These are phyloP conservation scores for Buathra laborator DNA, from an alignment of 2,888 invertebrate species.

Conservation along the genomic window DNA sequence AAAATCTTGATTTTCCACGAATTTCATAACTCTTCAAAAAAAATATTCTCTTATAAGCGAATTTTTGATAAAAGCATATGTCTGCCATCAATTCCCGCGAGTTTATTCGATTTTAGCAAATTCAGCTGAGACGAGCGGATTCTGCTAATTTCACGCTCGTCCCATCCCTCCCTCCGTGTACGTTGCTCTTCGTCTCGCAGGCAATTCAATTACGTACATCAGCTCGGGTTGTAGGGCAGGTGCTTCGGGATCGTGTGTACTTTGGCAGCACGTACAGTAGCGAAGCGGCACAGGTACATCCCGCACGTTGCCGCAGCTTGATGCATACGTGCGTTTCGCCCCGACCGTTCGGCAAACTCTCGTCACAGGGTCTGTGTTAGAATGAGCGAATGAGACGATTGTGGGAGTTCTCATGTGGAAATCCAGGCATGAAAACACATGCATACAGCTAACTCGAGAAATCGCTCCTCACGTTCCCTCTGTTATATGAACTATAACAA, in stretches of 20 bases:
- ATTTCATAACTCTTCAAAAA: too few relatives aligned
- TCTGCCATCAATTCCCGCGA: neutral
- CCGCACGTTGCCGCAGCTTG: neutral
- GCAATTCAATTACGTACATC: conserved; percentile 61
- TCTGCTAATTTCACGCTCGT: conserved; percentile 45
- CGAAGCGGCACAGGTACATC: conserved; percentile 25
- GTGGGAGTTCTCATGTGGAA: conserved; percentile 17
- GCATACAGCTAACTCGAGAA: conserved; percentile 24
- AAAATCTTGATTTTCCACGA: too few relatives aligned
- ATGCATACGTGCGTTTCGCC: conserved; percentile 43
- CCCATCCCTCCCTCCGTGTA: neutral
- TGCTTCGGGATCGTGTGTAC: conserved; percentile 58
- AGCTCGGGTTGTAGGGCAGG: conserved; percentile 39
- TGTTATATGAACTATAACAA: conserved; percentile 10
- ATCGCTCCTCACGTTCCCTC: conserved; percentile 39
- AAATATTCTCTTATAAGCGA: too few relatives aligned
- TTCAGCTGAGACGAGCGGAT: conserved; percentile 22
- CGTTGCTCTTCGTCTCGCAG: conserved; percentile 2
- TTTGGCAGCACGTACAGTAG: conserved; percentile 34
- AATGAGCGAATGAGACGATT: neutral
- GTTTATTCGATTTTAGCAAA: conserved; percentile 4
- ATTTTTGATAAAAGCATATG: neutral
- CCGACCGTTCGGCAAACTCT: conserved; percentile 13
- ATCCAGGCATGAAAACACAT: conserved; percentile 14
- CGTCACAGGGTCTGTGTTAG: neutral